phyloP scores from a whole-genome alignment of 92 coral and sea anemone genomes.

The Montipora capitata region DNA sequence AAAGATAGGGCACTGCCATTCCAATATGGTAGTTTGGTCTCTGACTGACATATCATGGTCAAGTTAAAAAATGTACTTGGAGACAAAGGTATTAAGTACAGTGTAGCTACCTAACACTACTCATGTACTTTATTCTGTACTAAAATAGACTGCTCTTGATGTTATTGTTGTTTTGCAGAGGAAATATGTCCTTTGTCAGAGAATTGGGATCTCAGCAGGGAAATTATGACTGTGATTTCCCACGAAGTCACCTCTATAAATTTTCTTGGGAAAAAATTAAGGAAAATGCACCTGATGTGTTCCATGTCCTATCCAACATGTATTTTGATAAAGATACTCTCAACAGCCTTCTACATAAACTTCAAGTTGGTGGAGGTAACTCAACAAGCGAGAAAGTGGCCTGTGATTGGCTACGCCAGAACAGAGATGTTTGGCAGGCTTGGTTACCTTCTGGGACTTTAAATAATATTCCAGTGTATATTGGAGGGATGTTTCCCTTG shows the following conservation, averaged over 20 bases:
- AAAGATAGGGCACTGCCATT: too few species aligned
- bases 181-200: constrained; percentile 35
- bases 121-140: too few species aligned
- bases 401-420: constrained; percentile 81
- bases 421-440: constrained; percentile 79
- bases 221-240: constrained; percentile 77
- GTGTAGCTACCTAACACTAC: too few species aligned
- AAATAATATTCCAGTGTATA: constrained; percentile 81
- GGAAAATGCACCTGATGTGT: constrained; percentile 79
- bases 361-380: constrained; percentile 58
- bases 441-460: constrained; percentile 78
- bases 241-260: constrained; percentile 75
- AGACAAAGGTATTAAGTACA: too few species aligned
- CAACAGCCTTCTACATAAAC: constrained; percentile 59
- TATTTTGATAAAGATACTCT: constrained; percentile 72
- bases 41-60: too few species aligned
- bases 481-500: constrained; percentile 95
- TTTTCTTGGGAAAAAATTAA: constrained; percentile 79
- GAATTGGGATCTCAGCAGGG: constrained; percentile 31
- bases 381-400: constrained; percentile 77
- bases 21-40: too few species aligned
- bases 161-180: constrained; percentile 46
- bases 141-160: not conserved
- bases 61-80: too few species aligned
- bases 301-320: constrained; percentile 75